A percentile compares a stretch with the other conserved stretches of the same genome.
Evolutionary conservation across 2,888 invertebrate species (phyloP).

Genomic region (Entomobrya multifasciata): DNA sequence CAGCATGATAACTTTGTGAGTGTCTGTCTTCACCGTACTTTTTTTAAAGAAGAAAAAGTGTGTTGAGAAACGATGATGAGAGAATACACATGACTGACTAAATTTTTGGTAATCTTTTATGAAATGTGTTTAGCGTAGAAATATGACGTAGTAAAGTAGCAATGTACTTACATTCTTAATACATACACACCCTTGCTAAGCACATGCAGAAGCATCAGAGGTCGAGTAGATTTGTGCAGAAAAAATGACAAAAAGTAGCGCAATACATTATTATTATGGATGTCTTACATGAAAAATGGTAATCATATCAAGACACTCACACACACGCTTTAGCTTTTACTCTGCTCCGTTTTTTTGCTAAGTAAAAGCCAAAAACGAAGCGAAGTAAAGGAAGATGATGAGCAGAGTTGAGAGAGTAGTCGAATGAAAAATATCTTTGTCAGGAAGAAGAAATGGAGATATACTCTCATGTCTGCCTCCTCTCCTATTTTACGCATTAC

Average conservation of each 20-base stretch:
- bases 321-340: background rate
- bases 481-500: background rate
- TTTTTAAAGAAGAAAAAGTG: too few relatives aligned
- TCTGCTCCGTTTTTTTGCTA: background rate
- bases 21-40: too few relatives aligned
- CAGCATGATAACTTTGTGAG: conserved; percentile 16
- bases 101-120: too few relatives aligned
- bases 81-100: too few relatives aligned
- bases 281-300: conserved; percentile 32
- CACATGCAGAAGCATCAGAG: too few relatives aligned
- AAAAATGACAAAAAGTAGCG: background rate
- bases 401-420: background rate
- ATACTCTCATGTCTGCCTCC: background rate
- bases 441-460: background rate
- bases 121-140: too few relatives aligned
- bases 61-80: too few relatives aligned
- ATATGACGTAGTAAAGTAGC: too few relatives aligned
- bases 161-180: too few relatives aligned
- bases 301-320: conserved; percentile 24
- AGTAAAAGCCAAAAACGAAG: background rate
- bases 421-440: background rate
- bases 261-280: background rate
- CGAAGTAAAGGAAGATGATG: background rate
- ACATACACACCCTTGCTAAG: too few relatives aligned
- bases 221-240: background rate